These are phyloP conservation scores for Liopterus haemorrhoidalis DNA, from an alignment of 2,888 invertebrate genomes.

Conservation along the genomic window DNA sequence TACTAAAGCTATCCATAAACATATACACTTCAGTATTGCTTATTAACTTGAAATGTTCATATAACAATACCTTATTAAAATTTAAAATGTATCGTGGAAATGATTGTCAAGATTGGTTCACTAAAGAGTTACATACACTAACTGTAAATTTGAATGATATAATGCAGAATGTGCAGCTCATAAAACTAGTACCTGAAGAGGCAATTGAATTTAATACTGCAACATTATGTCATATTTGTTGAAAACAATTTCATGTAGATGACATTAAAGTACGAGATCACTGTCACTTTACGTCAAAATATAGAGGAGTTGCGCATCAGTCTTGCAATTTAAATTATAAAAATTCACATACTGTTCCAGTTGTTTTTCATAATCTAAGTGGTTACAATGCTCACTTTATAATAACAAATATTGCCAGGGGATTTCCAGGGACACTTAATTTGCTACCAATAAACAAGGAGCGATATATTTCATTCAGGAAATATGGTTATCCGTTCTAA, in stretches of 20 bases:
- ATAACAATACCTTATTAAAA: constrained; percentile 28
- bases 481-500: no score
- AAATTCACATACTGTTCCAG: constrained; percentile 27
- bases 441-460: no score
- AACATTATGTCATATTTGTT: constrained; percentile 16
- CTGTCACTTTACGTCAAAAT: constrained; percentile 29
- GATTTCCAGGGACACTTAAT: no score
- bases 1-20: no score
- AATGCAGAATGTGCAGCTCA: no score
- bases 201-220: not conserved
- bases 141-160: constrained; percentile 1
- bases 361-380: constrained; percentile 33
- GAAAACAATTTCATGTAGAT: constrained; percentile 6
- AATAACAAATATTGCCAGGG: no score
- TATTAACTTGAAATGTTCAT: constrained; percentile 32
- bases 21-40: no score
- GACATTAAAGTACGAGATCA: constrained; percentile 30
- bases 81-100: constrained; percentile 24
- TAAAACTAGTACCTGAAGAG: not conserved
- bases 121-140: not conserved
- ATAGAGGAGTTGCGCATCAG: constrained; percentile 26
- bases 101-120: constrained; percentile 30
- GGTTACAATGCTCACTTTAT: constrained; percentile 31
- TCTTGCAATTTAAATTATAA: constrained; percentile 34
- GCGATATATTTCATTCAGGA: no score